Conservation (phyloP, 2,888 invertebrate genomes). For the Tenthredo livida region DNA sequence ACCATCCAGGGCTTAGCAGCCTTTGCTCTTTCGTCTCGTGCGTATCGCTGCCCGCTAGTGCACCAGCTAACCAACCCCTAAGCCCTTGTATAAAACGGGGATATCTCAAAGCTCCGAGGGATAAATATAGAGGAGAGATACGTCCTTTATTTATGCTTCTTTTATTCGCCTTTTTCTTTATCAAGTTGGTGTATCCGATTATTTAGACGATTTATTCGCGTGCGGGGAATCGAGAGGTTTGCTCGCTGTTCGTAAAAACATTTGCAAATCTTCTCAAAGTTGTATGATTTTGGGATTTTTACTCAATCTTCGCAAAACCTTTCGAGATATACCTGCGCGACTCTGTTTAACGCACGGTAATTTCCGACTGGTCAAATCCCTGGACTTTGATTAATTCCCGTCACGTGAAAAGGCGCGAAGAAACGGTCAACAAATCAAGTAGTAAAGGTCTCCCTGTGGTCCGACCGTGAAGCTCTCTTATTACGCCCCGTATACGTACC, state of each 20-base stretch:
- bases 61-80: slow-evolving; percentile 5
- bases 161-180: not conserved
- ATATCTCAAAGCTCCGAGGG: not conserved
- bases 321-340: not conserved
- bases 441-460: slow-evolving; percentile 9
- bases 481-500: slow-evolving; percentile 16
- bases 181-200: not conserved
- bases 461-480: not conserved
- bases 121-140: not conserved
- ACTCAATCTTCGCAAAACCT: not conserved
- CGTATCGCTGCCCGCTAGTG: not conserved
- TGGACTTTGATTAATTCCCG: not conserved
- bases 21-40: not conserved
- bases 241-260: too few relatives aligned
- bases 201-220: not conserved
- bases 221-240: not conserved
- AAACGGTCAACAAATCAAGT: slow-evolving; percentile 6
- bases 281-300: too few relatives aligned
- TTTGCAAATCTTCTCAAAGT: too few relatives aligned
- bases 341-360: not conserved
- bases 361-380: not conserved
- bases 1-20: slow-evolving; percentile 19
- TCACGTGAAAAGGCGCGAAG: not conserved
- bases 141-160: not conserved
- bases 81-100: slow-evolving; percentile 28